Base-by-base conservation (phyloP, 2,888 invertebrate species). In the Tetramorium bicarinatum region DNA sequence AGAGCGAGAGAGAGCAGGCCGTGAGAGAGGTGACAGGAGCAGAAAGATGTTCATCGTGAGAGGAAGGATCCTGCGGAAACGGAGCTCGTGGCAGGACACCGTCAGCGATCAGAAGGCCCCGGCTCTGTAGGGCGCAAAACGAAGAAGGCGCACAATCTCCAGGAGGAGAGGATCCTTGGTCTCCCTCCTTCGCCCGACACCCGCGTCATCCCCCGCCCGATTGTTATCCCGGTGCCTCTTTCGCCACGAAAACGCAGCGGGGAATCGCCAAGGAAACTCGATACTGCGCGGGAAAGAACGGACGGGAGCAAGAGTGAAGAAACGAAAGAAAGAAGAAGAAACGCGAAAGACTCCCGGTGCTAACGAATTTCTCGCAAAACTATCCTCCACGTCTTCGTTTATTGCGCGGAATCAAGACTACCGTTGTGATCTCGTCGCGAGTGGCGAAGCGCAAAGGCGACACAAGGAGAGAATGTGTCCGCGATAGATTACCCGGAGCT, bases 101-200 rank as follows among this genome's bases (percentile, higher is more conserved):
- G 95, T 95, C 95, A 94, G 95, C 96, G 96, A 54, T 54, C 90
- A 96, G 95, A 95, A 96, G 95, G 96, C 96, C 95, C 95, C 96
- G 94, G 96, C 96, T 95, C 92, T 91, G 90, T 93, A 93, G 93
- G 89, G 91, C 89, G 88, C 90, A 74, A 69, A 76, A 69, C 74
- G 64, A 69, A 54, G 82, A 72, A 62, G 80, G 66, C 62, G 44
- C 21, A 38, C 74, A 47, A 80, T 47, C 86, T 61, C 34, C 88
- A 77, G 66, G 62, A 81, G 69, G 44, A 86, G 86, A 80, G 54
- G 18, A 87, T 79, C 25, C 87, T 84, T 61, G 47, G 47, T 77
- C 84, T 82, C 88, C 90, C 85, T 88, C 71, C 83, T 81, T 84
- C 88, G 41, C 62, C 62, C 84, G 38, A 69, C 69, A 81, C 74